Evolutionary conservation across 1,140 invertebrate genomes (phyloP), one percentile per base, ranked within the genome.

Genomic region (Drosophila insularis): DNA sequence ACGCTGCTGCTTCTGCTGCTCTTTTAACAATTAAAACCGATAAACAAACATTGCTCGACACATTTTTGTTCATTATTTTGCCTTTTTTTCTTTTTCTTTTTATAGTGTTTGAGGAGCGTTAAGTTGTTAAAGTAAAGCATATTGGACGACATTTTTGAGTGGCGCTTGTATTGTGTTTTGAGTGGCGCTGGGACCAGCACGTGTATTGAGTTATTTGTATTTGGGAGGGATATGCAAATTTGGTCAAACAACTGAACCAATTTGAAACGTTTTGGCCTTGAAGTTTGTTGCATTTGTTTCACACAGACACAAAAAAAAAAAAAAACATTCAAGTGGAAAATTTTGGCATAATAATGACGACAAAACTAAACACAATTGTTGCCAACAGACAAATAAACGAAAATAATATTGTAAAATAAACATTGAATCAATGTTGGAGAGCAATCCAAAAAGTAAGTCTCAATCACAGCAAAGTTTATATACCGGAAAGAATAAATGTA

Each of bases 251-350:
- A 63, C 61, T 78, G 74, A 75, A 78, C 68, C 74, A 86, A 80
- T 78, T 81, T 71, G 55, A 85, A 86, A 71, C 69, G 74, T 27
- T 78, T 81, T 81, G 81, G 78, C 81, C 81, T 85, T 85, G 81
- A 82, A 82, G 80, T 50, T 50, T 50, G 43, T 77, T 56, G 43
- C 37, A 56, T 50, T 69, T 77, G 50, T 46, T 67, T 84, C 60
- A 70, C 59, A 11, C 35, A n/a, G 3, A 37, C 35, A 37, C 32
- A 46, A 46, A 0, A 5, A 27, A 27, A 27, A 27, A 27, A 27
- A 27, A 27, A 4, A 5, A 8, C 17, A 50, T 39, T 73, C 67
- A 43, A 74, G 65, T 68, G 64, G 53, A 75, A 63, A 65, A 75
- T 71, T 69, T 75, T 62, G 63, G 66, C 50, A 69, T 67, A 69